These are phyloP conservation scores for Nasonia giraulti DNA, from an alignment of 1,140 invertebrate species.

Conservation along the genomic window DNA sequence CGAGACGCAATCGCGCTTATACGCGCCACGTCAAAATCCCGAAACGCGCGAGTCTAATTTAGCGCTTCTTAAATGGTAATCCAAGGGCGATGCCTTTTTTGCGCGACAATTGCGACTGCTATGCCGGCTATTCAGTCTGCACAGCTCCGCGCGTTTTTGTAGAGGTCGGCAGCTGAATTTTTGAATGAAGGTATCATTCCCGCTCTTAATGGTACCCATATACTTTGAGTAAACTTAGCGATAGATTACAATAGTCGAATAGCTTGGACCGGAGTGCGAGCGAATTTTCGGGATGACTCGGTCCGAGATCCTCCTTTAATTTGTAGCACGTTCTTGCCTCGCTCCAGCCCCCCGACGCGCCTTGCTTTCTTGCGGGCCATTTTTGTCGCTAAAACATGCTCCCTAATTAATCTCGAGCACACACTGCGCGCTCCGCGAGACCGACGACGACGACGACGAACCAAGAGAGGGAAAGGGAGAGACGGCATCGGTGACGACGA, in stretches of 20 bases:
- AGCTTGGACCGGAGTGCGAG: not conserved
- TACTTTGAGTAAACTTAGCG: no score
- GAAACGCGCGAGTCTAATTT: constrained; percentile 58
- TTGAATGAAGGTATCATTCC: not conserved
- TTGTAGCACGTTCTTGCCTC: constrained; percentile 40
- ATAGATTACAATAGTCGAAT: no score
- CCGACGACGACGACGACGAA: not conserved
- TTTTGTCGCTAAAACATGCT: constrained; percentile 10
- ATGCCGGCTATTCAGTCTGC: constrained; percentile 22
- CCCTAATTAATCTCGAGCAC: constrained; percentile 38
- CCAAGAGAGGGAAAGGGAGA: no score
- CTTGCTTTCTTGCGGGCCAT: constrained; percentile 12
- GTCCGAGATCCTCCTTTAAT: constrained; percentile 11
- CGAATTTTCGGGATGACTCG: constrained; percentile 25
- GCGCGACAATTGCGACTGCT: constrained; percentile 26
- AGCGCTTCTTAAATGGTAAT: constrained; percentile 58
- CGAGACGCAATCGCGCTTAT: constrained; percentile 19
- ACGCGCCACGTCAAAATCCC: constrained; percentile 47
- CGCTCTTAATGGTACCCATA: no score
- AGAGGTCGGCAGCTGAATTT: constrained; percentile 1
- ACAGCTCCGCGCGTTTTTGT: not conserved
- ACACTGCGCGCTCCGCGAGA: not conserved
- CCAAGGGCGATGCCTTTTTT: constrained; percentile 34
- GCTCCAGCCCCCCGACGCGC: not conserved
- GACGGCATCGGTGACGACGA: no score